phyloP scores from a whole-genome alignment of 37 sponge, comb jelly and placozoan species.

The Lycopodina hypogea region DNA sequence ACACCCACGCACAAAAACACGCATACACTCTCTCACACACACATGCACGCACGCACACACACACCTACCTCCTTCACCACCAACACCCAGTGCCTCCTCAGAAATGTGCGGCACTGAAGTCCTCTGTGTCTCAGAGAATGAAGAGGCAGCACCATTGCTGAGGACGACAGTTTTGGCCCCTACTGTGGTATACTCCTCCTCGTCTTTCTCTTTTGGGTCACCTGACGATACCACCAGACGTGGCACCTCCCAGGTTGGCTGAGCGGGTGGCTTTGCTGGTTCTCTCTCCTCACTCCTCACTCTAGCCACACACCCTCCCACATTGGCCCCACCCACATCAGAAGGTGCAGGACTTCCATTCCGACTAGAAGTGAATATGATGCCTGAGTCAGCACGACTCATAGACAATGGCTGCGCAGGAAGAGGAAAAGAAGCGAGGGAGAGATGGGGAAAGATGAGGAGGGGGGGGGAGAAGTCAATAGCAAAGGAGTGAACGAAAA shows the following conservation, averaged over 20 bases:
- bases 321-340: neutral
- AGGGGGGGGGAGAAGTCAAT: neutral
- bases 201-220: neutral
- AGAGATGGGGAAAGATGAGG: neutral
- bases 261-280: neutral
- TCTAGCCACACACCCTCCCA: too few species aligned
- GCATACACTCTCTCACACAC: too few species aligned
- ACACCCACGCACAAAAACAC: too few species aligned
- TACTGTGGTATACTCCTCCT: constrained; percentile 24
- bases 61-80: neutral
- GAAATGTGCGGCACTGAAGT: constrained; percentile 3
- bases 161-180: neutral
- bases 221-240: neutral
- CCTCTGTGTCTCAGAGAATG: constrained; percentile 1
- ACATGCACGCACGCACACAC: too few species aligned
- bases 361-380: constrained; percentile 20
- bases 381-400: constrained; percentile 72
- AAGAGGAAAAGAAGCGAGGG: neutral
- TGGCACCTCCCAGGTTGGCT: neutral
- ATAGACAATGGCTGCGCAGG: constrained; percentile 39
- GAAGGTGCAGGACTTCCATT: constrained; percentile 23
- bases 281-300: too few species aligned
- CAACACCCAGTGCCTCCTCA: constrained; percentile 27
- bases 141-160: neutral
- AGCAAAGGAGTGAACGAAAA: too few species aligned